Conservation (phyloP, 1,140 invertebrate species). For the Drosophila melanogaster region Release_6_plus_ISO1_MT NT_037436.4:10839501-10840000, state of each 20-base stretch:
- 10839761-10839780: constrained; percentile 70
- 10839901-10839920: constrained; percentile 79
- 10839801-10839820: background rate
- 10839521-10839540: constrained; percentile 21
- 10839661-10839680: constrained; percentile 58
- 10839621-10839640: constrained; percentile 36
- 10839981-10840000: constrained; percentile 69
- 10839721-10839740: constrained; percentile 78
- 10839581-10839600: constrained; percentile 22
- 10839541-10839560: constrained; percentile 7
- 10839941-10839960: constrained; percentile 9
- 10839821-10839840: constrained; percentile 19
- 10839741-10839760: constrained; percentile 78
- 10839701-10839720: constrained; percentile 56
- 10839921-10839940: constrained; percentile 80
- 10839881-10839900: constrained; percentile 60
- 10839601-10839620: constrained; percentile 9
- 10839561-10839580: constrained; percentile 39
- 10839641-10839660: constrained; percentile 40
- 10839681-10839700: constrained; percentile 2
- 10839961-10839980: constrained; percentile 26
- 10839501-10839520: constrained; percentile 46
- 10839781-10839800: background rate
- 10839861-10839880: constrained; percentile 55
- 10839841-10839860: constrained; percentile 21